These are phyloP conservation scores for Hylia prasina DNA, from an alignment of 2,113 vertebrate genomes.

Conservation along the genomic window DNA sequence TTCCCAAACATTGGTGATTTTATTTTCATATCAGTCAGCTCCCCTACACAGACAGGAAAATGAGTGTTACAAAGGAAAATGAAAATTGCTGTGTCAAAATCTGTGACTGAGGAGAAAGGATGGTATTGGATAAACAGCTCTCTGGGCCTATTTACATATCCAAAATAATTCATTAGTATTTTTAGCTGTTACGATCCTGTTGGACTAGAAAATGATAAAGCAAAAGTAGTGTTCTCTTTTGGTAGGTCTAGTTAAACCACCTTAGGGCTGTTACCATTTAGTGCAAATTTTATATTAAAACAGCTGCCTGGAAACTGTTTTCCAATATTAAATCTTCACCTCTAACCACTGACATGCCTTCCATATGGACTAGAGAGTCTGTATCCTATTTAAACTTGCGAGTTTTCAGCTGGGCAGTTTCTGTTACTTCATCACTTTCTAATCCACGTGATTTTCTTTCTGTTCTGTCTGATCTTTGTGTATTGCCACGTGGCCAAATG, in stretches of 20 bases:
- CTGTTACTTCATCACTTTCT: neutral
- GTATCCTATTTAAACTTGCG: neutral
- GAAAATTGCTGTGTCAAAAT: neutral
- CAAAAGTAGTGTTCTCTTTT: neutral
- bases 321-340: neutral
- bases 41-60: neutral
- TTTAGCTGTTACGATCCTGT: neutral
- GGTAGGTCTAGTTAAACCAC: neutral
- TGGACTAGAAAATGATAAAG: neutral
- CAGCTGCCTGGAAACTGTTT: neutral
- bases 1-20: neutral
- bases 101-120: neutral
- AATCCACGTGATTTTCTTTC: neutral
- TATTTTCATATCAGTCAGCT: neutral
- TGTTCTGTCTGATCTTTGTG: neutral
- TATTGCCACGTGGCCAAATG: neutral
- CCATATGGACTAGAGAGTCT: neutral
- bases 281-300: neutral
- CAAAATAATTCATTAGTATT: neutral
- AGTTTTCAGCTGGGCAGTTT: neutral
- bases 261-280: neutral
- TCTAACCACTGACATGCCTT: neutral
- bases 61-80: neutral
- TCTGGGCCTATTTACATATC: neutral
- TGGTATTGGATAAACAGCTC: neutral